A percentile compares a stretch with the other conserved stretches of the same genome.
Evolutionary conservation across 2,797 vertebrate genomes (phyloP).

Genomic region (Apogon talboti): DNA sequence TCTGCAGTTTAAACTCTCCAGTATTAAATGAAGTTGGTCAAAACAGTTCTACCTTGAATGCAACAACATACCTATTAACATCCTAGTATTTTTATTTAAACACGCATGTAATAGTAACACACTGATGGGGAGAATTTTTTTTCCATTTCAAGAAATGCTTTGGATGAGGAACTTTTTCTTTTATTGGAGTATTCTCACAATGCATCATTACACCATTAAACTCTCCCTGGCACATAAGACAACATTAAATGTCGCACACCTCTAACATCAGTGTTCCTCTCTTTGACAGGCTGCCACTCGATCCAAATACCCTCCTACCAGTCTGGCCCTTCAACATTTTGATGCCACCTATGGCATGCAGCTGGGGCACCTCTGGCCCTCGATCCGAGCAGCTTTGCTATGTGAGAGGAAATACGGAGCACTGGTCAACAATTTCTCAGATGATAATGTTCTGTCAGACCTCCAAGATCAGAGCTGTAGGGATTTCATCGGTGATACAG

Average conservation of each 20-base stretch:
- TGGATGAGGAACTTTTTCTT: too few species aligned
- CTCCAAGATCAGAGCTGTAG: conserved; percentile 81
- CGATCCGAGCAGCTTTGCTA: conserved; percentile 86
- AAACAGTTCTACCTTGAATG: too few species aligned
- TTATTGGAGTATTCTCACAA: too few species aligned
- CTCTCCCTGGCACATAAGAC: not conserved
- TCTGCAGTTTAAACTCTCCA: too few species aligned
- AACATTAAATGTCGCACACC: not conserved
- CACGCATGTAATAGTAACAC: too few species aligned
- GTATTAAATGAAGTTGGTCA: too few species aligned
- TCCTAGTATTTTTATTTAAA: too few species aligned
- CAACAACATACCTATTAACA: too few species aligned
- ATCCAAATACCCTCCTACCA: conserved; percentile 76
- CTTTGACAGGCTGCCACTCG: conserved; percentile 84
- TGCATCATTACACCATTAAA: not conserved
- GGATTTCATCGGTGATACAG: conserved; percentile 83
- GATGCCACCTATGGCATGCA: conserved; percentile 86
- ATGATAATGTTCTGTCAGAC: conserved; percentile 43
- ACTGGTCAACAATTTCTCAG: conserved; percentile 89
- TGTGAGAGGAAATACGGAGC: conserved; percentile 93
- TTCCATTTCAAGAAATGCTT: too few species aligned
- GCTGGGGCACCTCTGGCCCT: conserved; percentile 89
- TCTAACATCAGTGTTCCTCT: not conserved
- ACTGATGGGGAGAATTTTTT: too few species aligned
- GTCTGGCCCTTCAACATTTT: conserved; percentile 89